Conservation (phyloP, 2,113 vertebrate species). For the Colistium nudipinnis region DNA sequence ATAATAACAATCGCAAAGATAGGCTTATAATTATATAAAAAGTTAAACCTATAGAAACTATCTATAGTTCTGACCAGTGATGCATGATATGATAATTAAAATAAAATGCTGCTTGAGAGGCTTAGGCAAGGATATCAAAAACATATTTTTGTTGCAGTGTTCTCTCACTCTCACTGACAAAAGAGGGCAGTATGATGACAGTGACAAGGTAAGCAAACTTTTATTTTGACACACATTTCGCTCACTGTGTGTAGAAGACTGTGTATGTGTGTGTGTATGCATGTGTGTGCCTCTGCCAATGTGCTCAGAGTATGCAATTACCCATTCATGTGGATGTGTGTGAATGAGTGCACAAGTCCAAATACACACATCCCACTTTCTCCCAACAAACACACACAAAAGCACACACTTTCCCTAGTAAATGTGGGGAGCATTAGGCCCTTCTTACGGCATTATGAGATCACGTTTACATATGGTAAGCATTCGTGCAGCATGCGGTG, state of each 20-base stretch:
- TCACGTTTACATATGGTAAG: constrained; percentile 10
- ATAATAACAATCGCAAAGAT: background rate
- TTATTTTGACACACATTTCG: constrained; percentile 41
- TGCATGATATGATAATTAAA: constrained; percentile 49
- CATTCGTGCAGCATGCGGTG: background rate
- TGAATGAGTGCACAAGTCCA: constrained; percentile 40
- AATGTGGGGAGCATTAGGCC: constrained; percentile 43
- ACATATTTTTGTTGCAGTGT: constrained; percentile 32
- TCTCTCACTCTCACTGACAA: constrained; percentile 76
- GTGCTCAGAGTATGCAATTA: constrained; percentile 41
- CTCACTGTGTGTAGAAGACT: constrained; percentile 7
- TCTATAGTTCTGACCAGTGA: constrained; percentile 37
- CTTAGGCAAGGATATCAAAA: too few relatives aligned
- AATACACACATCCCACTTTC: background rate
- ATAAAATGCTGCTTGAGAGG: constrained; percentile 20
- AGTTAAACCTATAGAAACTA: constrained; percentile 25
- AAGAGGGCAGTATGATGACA: constrained; percentile 86
- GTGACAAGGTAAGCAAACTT: constrained; percentile 81
- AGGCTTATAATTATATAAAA: constrained; percentile 4
- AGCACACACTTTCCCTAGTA: constrained; percentile 2
- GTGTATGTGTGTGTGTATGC: constrained; percentile 25
- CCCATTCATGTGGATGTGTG: constrained; percentile 46
- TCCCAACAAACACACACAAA: constrained; percentile 1
- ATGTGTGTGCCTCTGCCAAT: constrained; percentile 31
- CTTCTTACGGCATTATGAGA: constrained; percentile 33